A percentile compares a stretch with the other conserved stretches of the same genome.
phyloP scores from a whole-genome alignment of 2,797 vertebrate genomes.

The Cyclura pinguis region DNA sequence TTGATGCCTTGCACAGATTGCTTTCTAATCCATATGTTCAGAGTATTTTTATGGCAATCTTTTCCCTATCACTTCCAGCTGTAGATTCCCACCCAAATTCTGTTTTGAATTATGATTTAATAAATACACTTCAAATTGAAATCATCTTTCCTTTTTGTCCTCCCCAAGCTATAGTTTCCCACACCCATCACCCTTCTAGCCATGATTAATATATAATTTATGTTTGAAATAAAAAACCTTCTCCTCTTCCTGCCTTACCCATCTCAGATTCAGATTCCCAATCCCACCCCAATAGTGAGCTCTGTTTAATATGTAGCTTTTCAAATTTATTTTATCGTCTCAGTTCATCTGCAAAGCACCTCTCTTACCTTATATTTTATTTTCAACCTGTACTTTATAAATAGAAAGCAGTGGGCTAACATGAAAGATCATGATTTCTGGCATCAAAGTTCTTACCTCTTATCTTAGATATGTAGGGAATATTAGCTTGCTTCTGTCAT shows the following conservation, averaged over 20 bases:
- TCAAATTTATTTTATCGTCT: conserved; percentile 70
- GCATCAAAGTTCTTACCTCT: not conserved
- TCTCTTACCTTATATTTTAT: conserved; percentile 63
- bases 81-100: conserved; percentile 67
- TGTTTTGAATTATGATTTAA: conserved; percentile 77
- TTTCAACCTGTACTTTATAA: conserved; percentile 42
- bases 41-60: conserved; percentile 58
- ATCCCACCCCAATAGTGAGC: conserved; percentile 41
- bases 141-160: conserved; percentile 71
- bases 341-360: conserved; percentile 66
- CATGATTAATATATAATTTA: conserved; percentile 76
- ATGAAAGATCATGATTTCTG: not conserved
- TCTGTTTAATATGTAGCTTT: conserved; percentile 63
- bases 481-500: not conserved
- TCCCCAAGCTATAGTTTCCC: conserved; percentile 58
- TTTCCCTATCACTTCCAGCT: conserved; percentile 72
- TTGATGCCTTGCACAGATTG: conserved; percentile 51
- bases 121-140: conserved; percentile 76
- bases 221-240: conserved; percentile 66
- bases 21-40: conserved; percentile 56
- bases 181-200: conserved; percentile 70
- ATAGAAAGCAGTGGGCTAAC: not conserved
- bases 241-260: conserved; percentile 61
- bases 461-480: not conserved
- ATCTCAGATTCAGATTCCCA: conserved; percentile 67